These are phyloP conservation scores for Hirudo medicinalis DNA, from an alignment of 1,140 invertebrate species.

Conservation along the genomic window DNA sequence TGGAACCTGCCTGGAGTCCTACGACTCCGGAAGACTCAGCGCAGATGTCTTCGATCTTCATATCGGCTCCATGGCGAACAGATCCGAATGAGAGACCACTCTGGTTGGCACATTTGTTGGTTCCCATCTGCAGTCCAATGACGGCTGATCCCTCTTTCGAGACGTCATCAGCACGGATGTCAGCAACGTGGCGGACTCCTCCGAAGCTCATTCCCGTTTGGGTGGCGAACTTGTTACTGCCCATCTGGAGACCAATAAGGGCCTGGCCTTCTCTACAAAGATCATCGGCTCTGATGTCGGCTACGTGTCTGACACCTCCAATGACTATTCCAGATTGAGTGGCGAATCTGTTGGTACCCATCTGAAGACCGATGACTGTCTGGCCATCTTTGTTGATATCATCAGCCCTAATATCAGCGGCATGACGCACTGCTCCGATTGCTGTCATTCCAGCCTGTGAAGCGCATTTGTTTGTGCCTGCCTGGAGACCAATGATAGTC, in stretches of 20 bases:
- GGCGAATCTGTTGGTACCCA: slow-evolving; percentile 72
- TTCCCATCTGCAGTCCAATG: slow-evolving; percentile 70
- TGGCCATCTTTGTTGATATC: slow-evolving; percentile 6
- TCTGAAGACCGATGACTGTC: slow-evolving; percentile 56
- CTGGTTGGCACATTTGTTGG: slow-evolving; percentile 29
- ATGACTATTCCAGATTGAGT: slow-evolving; percentile 42
- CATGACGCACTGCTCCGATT: slow-evolving; percentile 56
- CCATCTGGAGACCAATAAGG: slow-evolving; percentile 80
- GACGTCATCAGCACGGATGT: slow-evolving; percentile 33
- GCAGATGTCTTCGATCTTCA: slow-evolving; percentile 57
- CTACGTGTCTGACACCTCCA: slow-evolving; percentile 48
- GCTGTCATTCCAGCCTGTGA: slow-evolving; percentile 55
- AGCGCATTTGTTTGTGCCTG: slow-evolving; percentile 37
- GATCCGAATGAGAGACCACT: slow-evolving; percentile 78
- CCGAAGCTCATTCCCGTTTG: slow-evolving; percentile 85
- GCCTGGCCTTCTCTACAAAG: slow-evolving; percentile 52
- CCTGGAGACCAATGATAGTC: slow-evolving; percentile 74
- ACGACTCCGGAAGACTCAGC: slow-evolving; percentile 65
- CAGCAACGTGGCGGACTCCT: slow-evolving; percentile 52
- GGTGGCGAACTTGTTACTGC: slow-evolving; percentile 76
- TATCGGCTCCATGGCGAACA: slow-evolving; percentile 13
- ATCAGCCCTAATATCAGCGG: slow-evolving; percentile 17
- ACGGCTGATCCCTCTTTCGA: slow-evolving; percentile 57
- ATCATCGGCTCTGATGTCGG: slow-evolving; percentile 31
- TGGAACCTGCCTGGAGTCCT: slow-evolving; percentile 78